Evolutionary conservation across 2,888 invertebrate genomes (phyloP), one percentile per base, ranked within the genome.

Genomic region (Belgica antarctica): DNA sequence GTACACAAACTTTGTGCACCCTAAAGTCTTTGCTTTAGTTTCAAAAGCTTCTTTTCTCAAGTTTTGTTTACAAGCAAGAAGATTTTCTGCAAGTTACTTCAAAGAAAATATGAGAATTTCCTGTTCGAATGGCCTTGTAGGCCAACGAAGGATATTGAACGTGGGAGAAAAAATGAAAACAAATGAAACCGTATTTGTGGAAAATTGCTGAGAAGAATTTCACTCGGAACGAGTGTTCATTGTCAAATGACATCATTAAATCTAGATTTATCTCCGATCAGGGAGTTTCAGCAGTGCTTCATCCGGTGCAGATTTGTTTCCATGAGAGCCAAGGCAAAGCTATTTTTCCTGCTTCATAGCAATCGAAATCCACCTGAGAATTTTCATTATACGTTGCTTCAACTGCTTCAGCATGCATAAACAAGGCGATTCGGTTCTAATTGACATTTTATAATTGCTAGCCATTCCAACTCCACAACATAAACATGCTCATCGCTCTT

Each of bases 361-460:
- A 52, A 19, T 52, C 52, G 19, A 59, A 4, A 25, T 59, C 22
- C 22, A 12, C 52, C 41, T 22, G 52, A 52, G 22, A n/a, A 22
- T 52, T 52, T 52, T 52, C 46, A 52, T 52, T 52, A 52, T 52
- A 31, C 34, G 12, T 31, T 5, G 52, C 52, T 27, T 25, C 2
- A 59, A 25, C 46, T n/a, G 24, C 22, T 61, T 25, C n/a, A 10
- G 31, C 34, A n/a, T 12, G 15, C 62, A n/a, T 15, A 59, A 59
- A 59, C 59, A 27, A 57, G 57, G 25, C 68, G 68, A 68, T 68
- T 47, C 68, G 34, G n/a, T 57, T 68, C 47, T 68, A 68, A 68
- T 68, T 68, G 68, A 68, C 68, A 52, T 68, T 63, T 57, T 66
- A 46, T 66, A 66, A 66, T 66, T 68, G 57, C 68, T n/a, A 57